Conservation (phyloP, 2,888 invertebrate species). For the Homarus gammarus region DNA sequence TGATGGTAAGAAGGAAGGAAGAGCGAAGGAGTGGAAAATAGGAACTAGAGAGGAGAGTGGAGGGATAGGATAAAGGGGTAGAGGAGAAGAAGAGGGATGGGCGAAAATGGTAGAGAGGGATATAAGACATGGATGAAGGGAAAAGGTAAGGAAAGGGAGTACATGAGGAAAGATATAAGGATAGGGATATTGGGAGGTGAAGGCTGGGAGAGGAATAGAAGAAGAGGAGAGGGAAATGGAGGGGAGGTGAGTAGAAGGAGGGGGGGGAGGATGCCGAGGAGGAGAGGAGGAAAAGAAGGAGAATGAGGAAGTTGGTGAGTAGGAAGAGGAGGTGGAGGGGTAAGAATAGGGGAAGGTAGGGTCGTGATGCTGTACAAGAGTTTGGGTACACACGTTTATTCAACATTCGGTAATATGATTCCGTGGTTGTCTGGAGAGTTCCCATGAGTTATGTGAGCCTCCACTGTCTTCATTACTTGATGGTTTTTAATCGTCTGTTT, state of each 20-base stretch:
- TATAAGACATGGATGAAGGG: neutral
- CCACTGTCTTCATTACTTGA: too few relatives aligned
- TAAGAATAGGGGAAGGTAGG: neutral
- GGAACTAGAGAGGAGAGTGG: neutral
- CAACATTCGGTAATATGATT: constrained; percentile 8
- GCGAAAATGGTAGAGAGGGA: neutral
- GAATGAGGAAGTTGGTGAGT: neutral
- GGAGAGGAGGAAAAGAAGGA: neutral
- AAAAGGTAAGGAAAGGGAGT: neutral
- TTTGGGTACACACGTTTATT: constrained; percentile 30
- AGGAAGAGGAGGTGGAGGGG: neutral
- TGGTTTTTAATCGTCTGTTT: too few relatives aligned
- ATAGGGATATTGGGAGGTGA: constrained; percentile 19
- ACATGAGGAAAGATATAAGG: neutral
- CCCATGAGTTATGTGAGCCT: neutral
- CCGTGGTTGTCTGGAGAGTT: neutral
- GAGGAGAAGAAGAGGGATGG: neutral
- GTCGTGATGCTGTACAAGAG: neutral
- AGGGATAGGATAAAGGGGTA: neutral
- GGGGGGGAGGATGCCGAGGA: neutral
- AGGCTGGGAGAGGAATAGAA: constrained; percentile 16
- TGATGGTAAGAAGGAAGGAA: neutral
- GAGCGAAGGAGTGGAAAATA: neutral
- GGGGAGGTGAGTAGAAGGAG: neutral
- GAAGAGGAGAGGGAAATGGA: neutral